These are phyloP conservation scores for Drosophila suboccidentalis DNA, from an alignment of 2,888 invertebrate species.

Conservation along the genomic window DNA sequence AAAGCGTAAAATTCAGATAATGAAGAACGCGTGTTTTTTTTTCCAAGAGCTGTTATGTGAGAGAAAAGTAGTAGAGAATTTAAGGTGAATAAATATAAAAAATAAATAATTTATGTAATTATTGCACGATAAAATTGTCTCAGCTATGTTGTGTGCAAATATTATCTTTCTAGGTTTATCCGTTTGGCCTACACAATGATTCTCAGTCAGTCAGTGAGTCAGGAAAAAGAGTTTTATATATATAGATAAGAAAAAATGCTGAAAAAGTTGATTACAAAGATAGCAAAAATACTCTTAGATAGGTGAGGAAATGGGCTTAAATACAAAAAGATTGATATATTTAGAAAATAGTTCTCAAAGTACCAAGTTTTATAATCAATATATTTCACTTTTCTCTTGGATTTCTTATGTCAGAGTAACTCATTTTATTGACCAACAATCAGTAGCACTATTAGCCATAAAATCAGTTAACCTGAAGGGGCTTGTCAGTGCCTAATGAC, in stretches of 20 bases:
- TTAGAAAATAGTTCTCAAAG: neutral
- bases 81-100: too few relatives aligned
- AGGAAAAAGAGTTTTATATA: neutral
- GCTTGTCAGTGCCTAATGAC: slow-evolving; percentile 38
- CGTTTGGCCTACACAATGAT: too few relatives aligned
- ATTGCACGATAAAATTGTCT: too few relatives aligned
- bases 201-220: too few relatives aligned
- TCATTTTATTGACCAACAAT: neutral
- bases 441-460: neutral
- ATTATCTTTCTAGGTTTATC: too few relatives aligned
- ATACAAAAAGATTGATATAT: neutral
- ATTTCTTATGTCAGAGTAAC: neutral
- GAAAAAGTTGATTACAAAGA: too few relatives aligned
- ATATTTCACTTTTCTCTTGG: neutral
- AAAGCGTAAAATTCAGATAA: slow-evolving; percentile 6
- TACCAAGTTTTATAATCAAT: neutral
- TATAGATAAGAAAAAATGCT: neutral
- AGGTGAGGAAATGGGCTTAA: neutral
- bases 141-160: too few relatives aligned
- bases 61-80: neutral
- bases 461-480: slow-evolving; percentile 23
- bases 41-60: neutral
- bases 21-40: neutral
- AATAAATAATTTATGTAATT: too few relatives aligned
- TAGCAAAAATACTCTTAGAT: too few relatives aligned